Evolutionary conservation across 2,113 vertebrate species (phyloP), one percentile per base, ranked within the genome.

Genomic region (Elgaria multicarinata): DNA sequence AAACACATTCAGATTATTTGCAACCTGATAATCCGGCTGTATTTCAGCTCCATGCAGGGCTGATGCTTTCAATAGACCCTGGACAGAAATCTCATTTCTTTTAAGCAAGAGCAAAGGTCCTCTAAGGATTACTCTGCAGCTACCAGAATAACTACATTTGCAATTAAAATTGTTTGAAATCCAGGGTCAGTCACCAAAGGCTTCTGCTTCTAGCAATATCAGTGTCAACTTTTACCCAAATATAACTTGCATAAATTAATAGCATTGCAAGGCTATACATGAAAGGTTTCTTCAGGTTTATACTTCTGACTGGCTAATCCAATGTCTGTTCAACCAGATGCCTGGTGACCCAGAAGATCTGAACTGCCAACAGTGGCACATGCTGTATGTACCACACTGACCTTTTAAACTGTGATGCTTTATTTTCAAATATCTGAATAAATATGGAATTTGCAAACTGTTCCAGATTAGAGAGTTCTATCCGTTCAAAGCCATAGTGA

Each of bases 381-480:
- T 20, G 2, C 62, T 62, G 46, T 18, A 67, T 39, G 16, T 10
- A 55, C 12, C 46, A 50, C 50, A 39, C 24, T 67, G 7, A 18
- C 88, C 79, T 91, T 91, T 91, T 93, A 91, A 93, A 71, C 44
- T 50, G 76, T 78, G 88, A 67, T 82, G 39, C 87, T 91, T n/a
- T 4, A 87, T 90, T 90, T 92, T 89, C 10, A 92, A 94, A 94
- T 85, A 95, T 77, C 12, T 13, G 90, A 80, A 87, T 93, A 93
- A 92, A 92, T 86, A 82, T 4, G 8, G 62, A 76, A 67, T 72
- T 92, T 91, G 18, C 72, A 94, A 74, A 33, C 66, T 0, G 62
- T 87, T 91, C 91, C n/a, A 26, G 78, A 90, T 87, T 64, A 86
- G 6, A 75, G 24, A 55, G 6, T 26, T 75, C 82, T 28, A 66